Evolutionary conservation across 1,140 invertebrate genomes (phyloP), one percentile per base, ranked within the genome.

Genomic region (Drosophila kohkoa): DNA sequence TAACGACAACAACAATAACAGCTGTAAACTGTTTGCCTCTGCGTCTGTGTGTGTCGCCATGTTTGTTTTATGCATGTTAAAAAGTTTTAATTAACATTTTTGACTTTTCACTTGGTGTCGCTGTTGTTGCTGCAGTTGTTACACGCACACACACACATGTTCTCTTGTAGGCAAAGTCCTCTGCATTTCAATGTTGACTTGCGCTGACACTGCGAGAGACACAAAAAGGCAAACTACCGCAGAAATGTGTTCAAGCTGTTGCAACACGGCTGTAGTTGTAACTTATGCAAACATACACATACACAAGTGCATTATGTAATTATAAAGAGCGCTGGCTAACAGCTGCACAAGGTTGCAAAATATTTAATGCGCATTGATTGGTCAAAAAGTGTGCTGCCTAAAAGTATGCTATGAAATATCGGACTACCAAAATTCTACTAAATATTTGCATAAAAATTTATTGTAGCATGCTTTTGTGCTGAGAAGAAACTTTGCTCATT

Each of bases 31-130:
- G 64, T 69, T 68, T 73, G 58, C 58, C 58, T 48, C 46, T 46
- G 25, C 10, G 46, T 66, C 65, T 78, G 66, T 68, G 45, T 72
- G 62, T 38, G 20, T 25, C 59, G 66, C 54, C 28, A 67, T 87
- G 82, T 89, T 88, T 83, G 73, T 75, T 89, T 81, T 81, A 80
- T 85, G 80, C 80, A 80, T 88, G 83, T 89, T 88, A 83, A 87
- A 87, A 88, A 85, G 83, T 89, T 89, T 85, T 88, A 88, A 88
- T 88, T 88, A 88, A 88, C 81, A 83, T 81, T 89, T 88, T 89
- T 75, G 81, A 89, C 85, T 89, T 87, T 89, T 78, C 75, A 80
- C 65, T 88, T 80, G 71, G 64, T 69, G 65, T 65, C 28, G 38
- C 8, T 30, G 67, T 55, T 32, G 63, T 45, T 51, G 51, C 5